Evolutionary conservation across 2,888 invertebrate genomes (phyloP).

Genomic region (Phymatocera aterrima): DNA sequence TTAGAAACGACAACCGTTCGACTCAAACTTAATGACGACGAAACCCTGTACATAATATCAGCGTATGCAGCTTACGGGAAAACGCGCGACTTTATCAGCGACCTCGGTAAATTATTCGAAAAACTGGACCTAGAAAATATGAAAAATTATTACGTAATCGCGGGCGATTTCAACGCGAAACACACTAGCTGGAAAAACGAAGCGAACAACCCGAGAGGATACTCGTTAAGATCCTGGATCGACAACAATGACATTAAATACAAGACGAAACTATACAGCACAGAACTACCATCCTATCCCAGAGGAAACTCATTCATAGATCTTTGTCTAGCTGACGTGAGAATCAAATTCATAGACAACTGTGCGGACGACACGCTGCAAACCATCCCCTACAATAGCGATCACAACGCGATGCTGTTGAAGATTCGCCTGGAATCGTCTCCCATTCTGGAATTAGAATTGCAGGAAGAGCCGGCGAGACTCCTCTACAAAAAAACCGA

Average conservation of each 20-base stretch:
- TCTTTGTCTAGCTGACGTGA: conserved; percentile 40
- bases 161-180: background rate
- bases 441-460: background rate
- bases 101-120: background rate
- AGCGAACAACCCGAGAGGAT: background rate
- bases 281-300: background rate
- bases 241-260: conserved; percentile 19
- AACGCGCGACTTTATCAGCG: background rate
- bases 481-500: conserved; percentile 45
- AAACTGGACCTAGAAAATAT: background rate
- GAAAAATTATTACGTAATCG: background rate
- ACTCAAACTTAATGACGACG: too few relatives aligned
- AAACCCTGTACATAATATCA: too few relatives aligned
- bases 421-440: background rate
- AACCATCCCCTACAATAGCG: conserved; percentile 41
- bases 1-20: too few relatives aligned
- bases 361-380: background rate
- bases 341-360: conserved; percentile 30
- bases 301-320: conserved; percentile 48
- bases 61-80: too few relatives aligned
- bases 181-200: background rate
- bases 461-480: background rate
- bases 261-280: conserved; percentile 8
- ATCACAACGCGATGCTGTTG: conserved; percentile 45
- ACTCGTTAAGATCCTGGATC: background rate